Conservation (phyloP, 2,888 invertebrate species). For the Drosophila meridionalis region DNA sequence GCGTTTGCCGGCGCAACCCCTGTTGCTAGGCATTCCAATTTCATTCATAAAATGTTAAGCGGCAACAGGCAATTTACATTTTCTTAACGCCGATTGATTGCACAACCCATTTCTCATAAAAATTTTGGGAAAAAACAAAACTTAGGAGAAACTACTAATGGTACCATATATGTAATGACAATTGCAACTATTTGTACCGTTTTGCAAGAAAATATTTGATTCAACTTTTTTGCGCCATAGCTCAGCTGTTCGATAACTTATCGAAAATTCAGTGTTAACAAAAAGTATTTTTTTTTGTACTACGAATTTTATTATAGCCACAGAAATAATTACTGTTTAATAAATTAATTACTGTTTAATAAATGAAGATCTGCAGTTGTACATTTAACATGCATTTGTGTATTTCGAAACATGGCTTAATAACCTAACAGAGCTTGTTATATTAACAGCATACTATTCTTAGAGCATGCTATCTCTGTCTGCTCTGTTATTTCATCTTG, state of each 20-base stretch:
- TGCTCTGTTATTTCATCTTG: conserved; percentile 10
- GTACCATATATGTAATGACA: background rate
- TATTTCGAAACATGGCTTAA: background rate
- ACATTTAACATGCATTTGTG: background rate
- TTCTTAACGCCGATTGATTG: background rate
- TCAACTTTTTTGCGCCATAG: conserved; percentile 30
- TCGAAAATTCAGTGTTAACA: conserved; percentile 29
- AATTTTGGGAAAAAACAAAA: background rate
- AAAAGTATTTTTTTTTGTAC: conserved; percentile 10
- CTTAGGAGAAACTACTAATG: background rate
- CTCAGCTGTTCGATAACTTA: conserved; percentile 18
- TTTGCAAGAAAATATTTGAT: background rate
- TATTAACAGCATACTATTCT: conserved; percentile 23
- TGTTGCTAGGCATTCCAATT: conserved; percentile 33
- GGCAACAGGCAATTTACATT: background rate
- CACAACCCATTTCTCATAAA: background rate
- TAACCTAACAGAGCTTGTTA: background rate
- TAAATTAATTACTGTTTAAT: background rate
- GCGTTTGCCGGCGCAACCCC: conserved; percentile 46
- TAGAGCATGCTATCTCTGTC: conserved; percentile 7
- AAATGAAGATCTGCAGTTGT: background rate
- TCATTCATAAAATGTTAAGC: conserved; percentile 49
- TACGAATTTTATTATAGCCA: background rate
- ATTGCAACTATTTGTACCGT: background rate
- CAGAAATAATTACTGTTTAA: background rate